Evolutionary conservation across 2,797 vertebrate genomes (phyloP), one percentile per base, ranked within the genome.

Genomic region (Sebastes paucispinis): DNA sequence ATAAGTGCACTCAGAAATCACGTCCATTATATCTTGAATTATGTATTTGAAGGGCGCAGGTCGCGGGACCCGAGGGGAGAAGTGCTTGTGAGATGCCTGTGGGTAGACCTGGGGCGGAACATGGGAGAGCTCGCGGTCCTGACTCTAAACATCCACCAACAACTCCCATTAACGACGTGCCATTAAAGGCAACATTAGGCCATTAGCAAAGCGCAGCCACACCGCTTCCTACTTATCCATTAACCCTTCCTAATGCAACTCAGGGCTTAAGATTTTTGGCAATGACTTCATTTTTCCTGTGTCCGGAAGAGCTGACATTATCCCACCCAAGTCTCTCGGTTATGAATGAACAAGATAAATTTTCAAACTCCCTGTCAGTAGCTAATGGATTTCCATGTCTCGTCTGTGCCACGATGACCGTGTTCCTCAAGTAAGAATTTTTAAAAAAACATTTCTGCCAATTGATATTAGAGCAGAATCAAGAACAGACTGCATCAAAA

Each of bases 1-100:
- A 86, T 94, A 94, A 96, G 95, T 96, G 96, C 96, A 95, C 95
- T 95, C 93, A 91, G 84, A 91, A 93, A 94, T 94, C 94, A 80
- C 69, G 75, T 94, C 94, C 95, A 96, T 96, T 96, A 96, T 83
- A 88, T 90, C n/a, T 74, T 96, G 92, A 96, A 96, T 96, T 96
- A 96, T 96, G 91, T 92, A 96, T 95, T 93, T 90, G 90, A 91
- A 88, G 93, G 88, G 86, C 20, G 60, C 76, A 73, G 82, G 84
- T 77, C 79, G 69, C 67, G 77, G 66, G 73, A 78, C 86, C 86
- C 34, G 1, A 18, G 77, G 87, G 84, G 80, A 76, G 73, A 63
- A 59, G 85, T 73, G 81, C 84, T 76, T 73, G 58, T 57, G 86
- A 83, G 82, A 88, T 82, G 89, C 89, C 88, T 83, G 63, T 24